Percentiles rank a stretch among this genome's conserved stretches.
Evolutionary conservation across 2,888 invertebrate species (phyloP).

Genomic region (Proisotoma minuta): DNA sequence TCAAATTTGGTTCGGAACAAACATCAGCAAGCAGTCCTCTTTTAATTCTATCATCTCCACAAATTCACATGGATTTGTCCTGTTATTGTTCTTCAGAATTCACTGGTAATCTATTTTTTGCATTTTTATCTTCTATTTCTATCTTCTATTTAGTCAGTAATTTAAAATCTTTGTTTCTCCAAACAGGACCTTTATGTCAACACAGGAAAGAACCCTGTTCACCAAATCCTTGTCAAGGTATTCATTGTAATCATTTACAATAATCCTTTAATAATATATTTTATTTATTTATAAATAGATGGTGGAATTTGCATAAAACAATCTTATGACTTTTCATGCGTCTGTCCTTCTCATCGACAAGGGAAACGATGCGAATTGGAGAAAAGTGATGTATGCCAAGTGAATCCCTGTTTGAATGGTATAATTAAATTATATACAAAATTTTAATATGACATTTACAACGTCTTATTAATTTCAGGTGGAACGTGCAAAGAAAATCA

Average conservation of each 20-base stretch:
- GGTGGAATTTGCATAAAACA: slow-evolving; percentile 79
- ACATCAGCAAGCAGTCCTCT: slow-evolving; percentile 75
- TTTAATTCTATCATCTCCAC: slow-evolving; percentile 76
- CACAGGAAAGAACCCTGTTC: slow-evolving; percentile 84
- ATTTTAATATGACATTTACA: background rate
- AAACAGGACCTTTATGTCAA: slow-evolving; percentile 58
- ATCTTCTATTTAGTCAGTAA: background rate
- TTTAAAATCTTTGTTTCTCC: background rate
- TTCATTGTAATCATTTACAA: too few species aligned
- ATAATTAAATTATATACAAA: background rate
- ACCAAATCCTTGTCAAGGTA: slow-evolving; percentile 75
- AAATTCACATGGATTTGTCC: slow-evolving; percentile 68
- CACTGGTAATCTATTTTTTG: slow-evolving; percentile 61
- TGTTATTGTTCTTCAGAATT: slow-evolving; percentile 81
- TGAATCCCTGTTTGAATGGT: slow-evolving; percentile 78
- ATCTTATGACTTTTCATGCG: slow-evolving; percentile 77
- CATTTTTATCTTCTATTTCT: background rate
- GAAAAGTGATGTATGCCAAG: slow-evolving; percentile 75
- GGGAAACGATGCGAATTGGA: slow-evolving; percentile 80
- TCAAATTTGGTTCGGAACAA: slow-evolving; percentile 61
- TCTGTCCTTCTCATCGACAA: slow-evolving; percentile 71
- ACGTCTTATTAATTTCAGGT: slow-evolving; percentile 52
- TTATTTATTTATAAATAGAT: slow-evolving; percentile 47
- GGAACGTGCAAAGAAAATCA: slow-evolving; percentile 85
- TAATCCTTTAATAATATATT: background rate